Evolutionary conservation across 1,140 invertebrate genomes (phyloP).

Genomic region (Euura lappo): DNA sequence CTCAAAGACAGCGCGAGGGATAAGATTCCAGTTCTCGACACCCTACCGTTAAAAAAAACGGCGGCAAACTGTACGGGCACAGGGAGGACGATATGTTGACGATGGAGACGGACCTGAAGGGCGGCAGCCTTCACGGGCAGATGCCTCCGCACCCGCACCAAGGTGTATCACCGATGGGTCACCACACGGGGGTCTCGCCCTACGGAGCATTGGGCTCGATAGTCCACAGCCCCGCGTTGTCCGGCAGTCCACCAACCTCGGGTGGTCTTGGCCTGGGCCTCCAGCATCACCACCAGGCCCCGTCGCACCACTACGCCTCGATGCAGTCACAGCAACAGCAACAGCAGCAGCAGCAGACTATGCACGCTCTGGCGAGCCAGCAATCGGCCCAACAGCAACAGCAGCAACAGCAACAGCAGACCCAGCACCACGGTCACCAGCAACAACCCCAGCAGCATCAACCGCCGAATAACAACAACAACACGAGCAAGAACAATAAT

Average conservation of each 20-base stretch:
- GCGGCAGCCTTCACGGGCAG: conserved; percentile 78
- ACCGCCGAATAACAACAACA: conserved; percentile 72
- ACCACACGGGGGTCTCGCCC: conserved; percentile 62
- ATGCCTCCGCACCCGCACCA: conserved; percentile 77
- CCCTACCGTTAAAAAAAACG: conserved; percentile 40
- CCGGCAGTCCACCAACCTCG: conserved; percentile 61
- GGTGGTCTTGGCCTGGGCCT: conserved; percentile 38
- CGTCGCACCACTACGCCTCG: conserved; percentile 49
- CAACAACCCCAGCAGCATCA: conserved; percentile 52
- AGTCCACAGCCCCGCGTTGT: conserved; percentile 66
- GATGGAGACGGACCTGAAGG: conserved; percentile 88
- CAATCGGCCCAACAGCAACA: conserved; percentile 26
- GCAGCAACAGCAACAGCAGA: conserved; percentile 50
- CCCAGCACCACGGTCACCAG: conserved; percentile 45
- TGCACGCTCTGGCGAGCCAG: conserved; percentile 31
- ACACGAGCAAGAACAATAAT: conserved; percentile 78
- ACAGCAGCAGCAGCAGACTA: conserved; percentile 58
- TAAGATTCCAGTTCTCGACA: not conserved
- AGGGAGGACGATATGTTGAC: conserved; percentile 82
- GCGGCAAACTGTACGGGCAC: conserved; percentile 73
- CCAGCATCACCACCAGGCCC: conserved; percentile 50
- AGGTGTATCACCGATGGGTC: conserved; percentile 64
- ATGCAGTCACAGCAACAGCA: conserved; percentile 53
- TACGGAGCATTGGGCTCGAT: conserved; percentile 76
- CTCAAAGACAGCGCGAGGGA: too few species aligned